These are phyloP conservation scores for Lateolabrax maculatus DNA, from an alignment of 2,797 vertebrate genomes.

Conservation along the genomic window DNA sequence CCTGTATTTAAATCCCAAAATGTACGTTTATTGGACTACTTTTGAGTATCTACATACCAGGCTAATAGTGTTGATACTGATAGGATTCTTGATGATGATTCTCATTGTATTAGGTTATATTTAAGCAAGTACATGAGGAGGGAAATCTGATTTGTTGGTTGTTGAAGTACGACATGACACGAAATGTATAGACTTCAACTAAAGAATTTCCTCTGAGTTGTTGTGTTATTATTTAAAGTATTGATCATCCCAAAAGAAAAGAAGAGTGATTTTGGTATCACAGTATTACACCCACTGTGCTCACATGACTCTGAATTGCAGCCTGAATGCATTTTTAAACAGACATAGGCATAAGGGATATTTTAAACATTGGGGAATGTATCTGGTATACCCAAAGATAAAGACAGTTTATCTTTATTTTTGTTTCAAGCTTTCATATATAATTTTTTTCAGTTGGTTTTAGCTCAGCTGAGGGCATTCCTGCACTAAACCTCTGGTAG, in stretches of 20 bases:
- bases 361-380: constrained; percentile 64
- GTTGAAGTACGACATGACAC: not conserved
- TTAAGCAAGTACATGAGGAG: not conserved
- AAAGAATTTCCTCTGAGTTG: not conserved
- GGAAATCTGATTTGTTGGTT: not conserved
- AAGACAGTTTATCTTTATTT: constrained; percentile 25
- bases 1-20: not conserved
- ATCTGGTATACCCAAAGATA: constrained; percentile 63
- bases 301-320: constrained; percentile 47
- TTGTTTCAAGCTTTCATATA: constrained; percentile 26
- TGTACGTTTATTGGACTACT: not conserved
- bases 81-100: not conserved
- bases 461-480: constrained; percentile 24
- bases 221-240: not conserved
- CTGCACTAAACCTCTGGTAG: constrained; percentile 33
- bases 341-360: constrained; percentile 16
- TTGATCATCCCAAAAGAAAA: not conserved
- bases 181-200: not conserved
- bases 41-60: not conserved
- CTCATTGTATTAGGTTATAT: not conserved
- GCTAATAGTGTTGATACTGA: not conserved
- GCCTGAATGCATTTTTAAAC: constrained; percentile 37
- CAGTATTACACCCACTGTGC: not conserved
- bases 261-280: not conserved
- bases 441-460: constrained; percentile 8